These are phyloP conservation scores for Odontomyia ornata DNA, from an alignment of 2,888 invertebrate species.

Conservation along the genomic window DNA sequence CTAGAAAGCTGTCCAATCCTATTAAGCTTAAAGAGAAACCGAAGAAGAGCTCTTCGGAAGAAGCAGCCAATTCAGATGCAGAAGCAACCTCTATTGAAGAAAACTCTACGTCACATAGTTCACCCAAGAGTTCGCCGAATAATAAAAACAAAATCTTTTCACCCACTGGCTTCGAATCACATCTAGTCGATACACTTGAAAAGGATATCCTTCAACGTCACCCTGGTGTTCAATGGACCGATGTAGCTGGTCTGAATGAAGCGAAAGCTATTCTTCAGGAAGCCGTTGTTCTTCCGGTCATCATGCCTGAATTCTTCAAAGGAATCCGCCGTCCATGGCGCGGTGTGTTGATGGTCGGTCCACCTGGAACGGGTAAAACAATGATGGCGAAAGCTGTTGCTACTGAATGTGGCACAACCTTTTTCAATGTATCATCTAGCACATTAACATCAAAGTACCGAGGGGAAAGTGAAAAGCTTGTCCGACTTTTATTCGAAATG, in stretches of 20 bases:
- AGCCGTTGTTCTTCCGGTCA: conserved; percentile 85
- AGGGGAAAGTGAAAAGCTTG: conserved; percentile 91
- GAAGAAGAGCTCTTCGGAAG: conserved; percentile 64
- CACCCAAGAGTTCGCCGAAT: conserved; percentile 62
- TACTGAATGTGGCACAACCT: conserved; percentile 87
- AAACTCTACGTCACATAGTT: conserved; percentile 60
- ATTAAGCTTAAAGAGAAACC: conserved; percentile 61
- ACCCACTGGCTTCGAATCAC: conserved; percentile 75
- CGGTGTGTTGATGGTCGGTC: conserved; percentile 63
- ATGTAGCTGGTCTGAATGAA: conserved; percentile 77
- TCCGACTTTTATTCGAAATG: conserved; percentile 87
- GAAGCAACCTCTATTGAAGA: conserved; percentile 64
- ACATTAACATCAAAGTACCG: conserved; percentile 88
- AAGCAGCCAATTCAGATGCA: conserved; percentile 64
- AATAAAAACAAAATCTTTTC: conserved; percentile 67
- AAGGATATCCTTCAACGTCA: conserved; percentile 85
- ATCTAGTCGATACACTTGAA: conserved; percentile 84
- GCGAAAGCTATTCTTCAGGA: conserved; percentile 83
- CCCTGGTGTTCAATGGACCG: conserved; percentile 83
- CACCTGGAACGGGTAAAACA: conserved; percentile 82
- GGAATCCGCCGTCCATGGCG: conserved; percentile 84
- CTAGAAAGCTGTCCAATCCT: conserved; percentile 62
- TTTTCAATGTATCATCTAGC: conserved; percentile 87
- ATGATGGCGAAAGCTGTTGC: conserved; percentile 87
- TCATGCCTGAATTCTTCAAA: conserved; percentile 90